Percentiles rank a stretch among this genome's conserved stretches.
Evolutionary conservation across 1,140 invertebrate genomes (phyloP).

Genomic region (Elysia chlorotica): DNA sequence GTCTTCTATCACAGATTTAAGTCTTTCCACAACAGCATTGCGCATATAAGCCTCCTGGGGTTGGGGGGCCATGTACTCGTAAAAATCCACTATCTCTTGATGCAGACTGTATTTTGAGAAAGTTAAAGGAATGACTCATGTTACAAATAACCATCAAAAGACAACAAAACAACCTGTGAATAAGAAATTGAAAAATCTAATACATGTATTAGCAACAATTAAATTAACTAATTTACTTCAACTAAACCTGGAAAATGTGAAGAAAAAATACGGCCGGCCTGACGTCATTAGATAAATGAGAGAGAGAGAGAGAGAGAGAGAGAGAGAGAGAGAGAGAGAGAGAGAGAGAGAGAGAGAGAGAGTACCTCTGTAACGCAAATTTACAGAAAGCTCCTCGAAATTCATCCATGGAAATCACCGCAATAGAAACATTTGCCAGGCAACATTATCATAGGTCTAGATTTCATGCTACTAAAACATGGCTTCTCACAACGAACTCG

Average conservation of each 20-base stretch:
- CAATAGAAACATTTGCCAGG: too few relatives aligned
- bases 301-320: not conserved
- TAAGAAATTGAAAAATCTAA: not conserved
- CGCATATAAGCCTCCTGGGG: conserved; percentile 86
- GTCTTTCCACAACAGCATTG: conserved; percentile 83
- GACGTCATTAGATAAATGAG: not conserved
- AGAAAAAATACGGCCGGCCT: too few relatives aligned
- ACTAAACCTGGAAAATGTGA: not conserved
- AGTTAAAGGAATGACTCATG: conserved; percentile 29
- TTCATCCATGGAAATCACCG: too few relatives aligned
- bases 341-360: conserved; percentile 1
- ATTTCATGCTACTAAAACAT: too few relatives aligned
- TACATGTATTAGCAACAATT: not conserved
- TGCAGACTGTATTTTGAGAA: too few relatives aligned
- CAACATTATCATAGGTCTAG: too few relatives aligned
- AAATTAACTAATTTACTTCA: not conserved
- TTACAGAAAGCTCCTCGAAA: too few relatives aligned
- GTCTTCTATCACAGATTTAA: conserved; percentile 82
- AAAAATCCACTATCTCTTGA: conserved; percentile 97
- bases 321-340: conserved; percentile 3
- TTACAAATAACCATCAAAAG: too few relatives aligned
- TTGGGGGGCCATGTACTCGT: conserved; percentile 89
- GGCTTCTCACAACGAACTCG: too few relatives aligned
- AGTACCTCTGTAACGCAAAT: too few relatives aligned
- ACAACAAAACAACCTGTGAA: not conserved